Conservation (phyloP, 2,113 vertebrate species). For the Mola mola region DNA sequence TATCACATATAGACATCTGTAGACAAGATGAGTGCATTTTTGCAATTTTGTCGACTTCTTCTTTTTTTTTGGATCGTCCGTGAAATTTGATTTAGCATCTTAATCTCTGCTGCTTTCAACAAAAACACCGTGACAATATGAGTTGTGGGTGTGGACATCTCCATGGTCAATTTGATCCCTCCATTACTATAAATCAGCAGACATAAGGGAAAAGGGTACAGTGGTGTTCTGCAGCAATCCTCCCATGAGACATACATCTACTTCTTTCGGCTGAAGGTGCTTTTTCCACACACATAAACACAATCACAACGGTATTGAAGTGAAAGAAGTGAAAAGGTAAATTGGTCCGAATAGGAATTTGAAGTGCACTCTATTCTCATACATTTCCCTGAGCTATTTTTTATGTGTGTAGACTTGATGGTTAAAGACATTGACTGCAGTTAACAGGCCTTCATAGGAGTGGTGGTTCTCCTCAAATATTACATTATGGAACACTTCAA, state of each 20-base stretch:
- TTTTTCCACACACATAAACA: conserved; percentile 47
- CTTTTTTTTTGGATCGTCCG: no score
- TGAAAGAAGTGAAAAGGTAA: conserved; percentile 26
- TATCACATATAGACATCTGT: conserved; percentile 8
- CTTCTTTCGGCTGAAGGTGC: conserved; percentile 32
- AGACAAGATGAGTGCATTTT: not conserved
- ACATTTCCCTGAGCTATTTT: conserved; percentile 52
- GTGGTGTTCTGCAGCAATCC: conserved; percentile 11
- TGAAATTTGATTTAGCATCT: conserved; percentile 28
- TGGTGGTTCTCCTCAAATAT: conserved; percentile 52
- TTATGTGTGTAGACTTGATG: conserved; percentile 62
- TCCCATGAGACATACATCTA: conserved; percentile 29
- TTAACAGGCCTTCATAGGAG: conserved; percentile 55
- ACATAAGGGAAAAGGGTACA: conserved; percentile 10
- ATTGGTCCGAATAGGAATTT: conserved; percentile 57
- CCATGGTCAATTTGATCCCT: conserved; percentile 48
- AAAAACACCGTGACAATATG: conserved; percentile 36
- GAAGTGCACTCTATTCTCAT: conserved; percentile 57
- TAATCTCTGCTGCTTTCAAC: conserved; percentile 41
- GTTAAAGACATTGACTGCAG: conserved; percentile 49
- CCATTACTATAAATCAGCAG: conserved; percentile 45
- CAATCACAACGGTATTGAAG: conserved; percentile 33
- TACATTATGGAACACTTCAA: conserved; percentile 63
- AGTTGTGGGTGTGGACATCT: conserved; percentile 25
- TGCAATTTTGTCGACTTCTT: no score